These are phyloP conservation scores for Alcedo atthis DNA, from an alignment of 2,797 vertebrate species.

Conservation along the genomic window DNA sequence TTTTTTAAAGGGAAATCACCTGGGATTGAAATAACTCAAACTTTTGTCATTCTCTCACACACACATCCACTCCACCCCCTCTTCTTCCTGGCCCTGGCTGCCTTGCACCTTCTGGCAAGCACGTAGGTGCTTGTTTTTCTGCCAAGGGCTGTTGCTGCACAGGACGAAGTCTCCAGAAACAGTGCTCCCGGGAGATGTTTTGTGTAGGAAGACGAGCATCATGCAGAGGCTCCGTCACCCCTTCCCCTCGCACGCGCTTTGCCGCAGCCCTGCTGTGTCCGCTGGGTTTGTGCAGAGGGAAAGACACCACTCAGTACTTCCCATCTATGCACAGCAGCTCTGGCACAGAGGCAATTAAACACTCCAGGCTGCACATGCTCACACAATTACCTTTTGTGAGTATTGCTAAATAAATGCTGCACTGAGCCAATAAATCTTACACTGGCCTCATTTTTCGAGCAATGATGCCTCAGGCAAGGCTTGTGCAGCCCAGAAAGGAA, in stretches of 20 bases:
- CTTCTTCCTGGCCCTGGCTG: not conserved
- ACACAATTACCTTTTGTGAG: not conserved
- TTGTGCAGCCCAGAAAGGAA: not conserved
- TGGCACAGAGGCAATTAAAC: constrained; percentile 15
- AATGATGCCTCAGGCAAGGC: not conserved
- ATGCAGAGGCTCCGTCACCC: rapidly evolving
- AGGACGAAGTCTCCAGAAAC: not conserved
- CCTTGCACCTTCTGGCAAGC: not conserved
- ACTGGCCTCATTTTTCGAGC: constrained; percentile 38
- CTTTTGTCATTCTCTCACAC: not conserved
- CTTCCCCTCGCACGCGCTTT: not conserved
- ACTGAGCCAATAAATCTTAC: constrained; percentile 18
- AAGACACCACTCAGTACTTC: not conserved
- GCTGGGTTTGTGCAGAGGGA: rapidly evolving
- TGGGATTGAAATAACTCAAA: not conserved
- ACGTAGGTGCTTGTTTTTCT: constrained; percentile 9
- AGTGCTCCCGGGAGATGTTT: not conserved
- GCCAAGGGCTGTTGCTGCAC: not conserved
- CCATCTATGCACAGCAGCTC: not conserved
- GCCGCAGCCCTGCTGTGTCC: not conserved
- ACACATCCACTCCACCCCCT: not conserved
- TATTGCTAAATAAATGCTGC: not conserved
- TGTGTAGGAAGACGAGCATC: rapidly evolving
- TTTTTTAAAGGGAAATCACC: not conserved
- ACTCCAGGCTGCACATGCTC: constrained; percentile 30